Conservation (phyloP, 1,140 invertebrate genomes). For the Zophobas morio region DNA sequence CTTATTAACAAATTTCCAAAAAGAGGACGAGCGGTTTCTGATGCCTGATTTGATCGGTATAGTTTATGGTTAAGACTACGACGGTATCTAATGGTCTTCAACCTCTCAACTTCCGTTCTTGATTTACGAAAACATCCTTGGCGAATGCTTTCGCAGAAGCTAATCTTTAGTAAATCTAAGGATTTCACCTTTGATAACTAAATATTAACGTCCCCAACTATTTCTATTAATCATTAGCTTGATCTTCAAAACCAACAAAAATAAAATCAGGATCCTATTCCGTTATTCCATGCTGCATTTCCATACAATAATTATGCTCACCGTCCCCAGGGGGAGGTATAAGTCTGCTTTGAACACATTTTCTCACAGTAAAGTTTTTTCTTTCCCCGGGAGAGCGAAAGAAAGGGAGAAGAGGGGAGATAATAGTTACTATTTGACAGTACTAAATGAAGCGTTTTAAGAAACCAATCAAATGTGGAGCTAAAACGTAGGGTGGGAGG, state of each 20-base stretch:
- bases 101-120: conserved; percentile 77
- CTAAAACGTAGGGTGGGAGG: no score
- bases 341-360: background rate
- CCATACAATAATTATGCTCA: conserved; percentile 70
- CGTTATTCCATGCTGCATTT: background rate
- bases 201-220: conserved; percentile 83
- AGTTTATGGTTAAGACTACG: no score
- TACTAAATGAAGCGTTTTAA: no score
- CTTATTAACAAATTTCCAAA: no score
- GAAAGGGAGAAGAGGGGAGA: background rate
- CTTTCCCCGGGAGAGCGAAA: background rate
- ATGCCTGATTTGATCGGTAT: no score
- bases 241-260: conserved; percentile 76
- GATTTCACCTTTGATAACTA: conserved; percentile 84
- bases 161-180: conserved; percentile 73
- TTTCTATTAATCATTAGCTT: conserved; percentile 87
- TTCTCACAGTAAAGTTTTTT: background rate
- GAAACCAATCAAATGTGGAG: no score
- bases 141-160: background rate
- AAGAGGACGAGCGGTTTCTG: no score
- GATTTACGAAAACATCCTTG: conserved; percentile 77
- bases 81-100: no score
- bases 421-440: no score
- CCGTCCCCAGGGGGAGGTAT: no score
- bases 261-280: background rate